Percentiles rank a stretch among this genome's conserved stretches.
Evolutionary conservation across 2,888 invertebrate genomes (phyloP).

Genomic region (Meteorus cinctellus): DNA sequence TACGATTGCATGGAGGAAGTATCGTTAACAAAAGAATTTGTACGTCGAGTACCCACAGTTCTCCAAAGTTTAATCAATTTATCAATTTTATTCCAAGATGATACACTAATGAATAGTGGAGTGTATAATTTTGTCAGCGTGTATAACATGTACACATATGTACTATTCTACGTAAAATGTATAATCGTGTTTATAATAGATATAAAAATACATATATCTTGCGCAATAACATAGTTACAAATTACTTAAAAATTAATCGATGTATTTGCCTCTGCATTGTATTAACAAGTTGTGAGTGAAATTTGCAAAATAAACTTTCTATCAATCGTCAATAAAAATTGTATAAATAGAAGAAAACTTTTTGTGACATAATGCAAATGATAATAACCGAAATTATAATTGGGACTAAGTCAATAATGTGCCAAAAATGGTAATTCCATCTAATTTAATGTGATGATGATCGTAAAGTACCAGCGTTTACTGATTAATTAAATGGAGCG

Average conservation of each 20-base stretch:
- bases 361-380: not conserved
- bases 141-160: not conserved
- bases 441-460: not conserved
- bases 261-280: not conserved
- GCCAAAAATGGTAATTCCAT: not conserved
- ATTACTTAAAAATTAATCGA: constrained; percentile 13
- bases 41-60: too few species aligned
- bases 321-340: not conserved
- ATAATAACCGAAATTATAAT: not conserved
- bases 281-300: not conserved
- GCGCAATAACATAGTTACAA: not conserved
- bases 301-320: not conserved
- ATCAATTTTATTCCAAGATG: too few species aligned
- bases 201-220: constrained; percentile 15
- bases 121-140: too few species aligned
- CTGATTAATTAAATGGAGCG: not conserved
- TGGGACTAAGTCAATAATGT: too few species aligned
- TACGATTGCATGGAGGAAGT: too few species aligned
- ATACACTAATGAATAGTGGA: too few species aligned
- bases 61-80: too few species aligned
- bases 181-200: not conserved
- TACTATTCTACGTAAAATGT: not conserved
- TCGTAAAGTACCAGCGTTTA: not conserved
- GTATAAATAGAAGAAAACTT: not conserved
- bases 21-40: too few species aligned